Evolutionary conservation across 2,797 vertebrate species (phyloP).

Genomic region (Myotis daubentonii): DNA sequence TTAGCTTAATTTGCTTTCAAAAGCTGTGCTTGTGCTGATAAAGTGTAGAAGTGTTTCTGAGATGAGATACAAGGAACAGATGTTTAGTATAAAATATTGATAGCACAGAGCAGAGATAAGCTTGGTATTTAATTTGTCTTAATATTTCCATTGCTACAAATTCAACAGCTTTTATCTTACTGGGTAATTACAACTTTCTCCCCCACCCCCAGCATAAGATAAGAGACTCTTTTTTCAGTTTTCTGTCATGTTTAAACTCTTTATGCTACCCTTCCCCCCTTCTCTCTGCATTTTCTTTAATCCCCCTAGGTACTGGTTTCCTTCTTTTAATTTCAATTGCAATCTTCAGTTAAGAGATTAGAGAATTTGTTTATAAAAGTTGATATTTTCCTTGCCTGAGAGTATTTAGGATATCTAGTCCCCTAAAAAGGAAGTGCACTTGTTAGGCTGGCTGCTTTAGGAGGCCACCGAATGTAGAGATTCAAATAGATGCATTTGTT

Average conservation of each 20-base stretch:
- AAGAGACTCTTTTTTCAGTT: constrained; percentile 65
- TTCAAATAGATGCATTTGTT: not conserved
- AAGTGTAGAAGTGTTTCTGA: constrained; percentile 81
- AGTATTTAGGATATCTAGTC: not conserved
- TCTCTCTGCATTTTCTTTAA: not conserved
- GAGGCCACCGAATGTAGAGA: not conserved
- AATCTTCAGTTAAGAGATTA: constrained; percentile 41
- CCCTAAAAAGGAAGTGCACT: not conserved
- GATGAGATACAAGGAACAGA: constrained; percentile 84
- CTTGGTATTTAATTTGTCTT: constrained; percentile 84
- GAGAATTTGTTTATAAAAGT: constrained; percentile 34
- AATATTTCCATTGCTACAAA: constrained; percentile 83
- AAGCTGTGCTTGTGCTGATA: constrained; percentile 82
- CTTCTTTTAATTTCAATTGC: constrained; percentile 63
- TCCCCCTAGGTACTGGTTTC: not conserved
- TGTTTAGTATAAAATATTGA: constrained; percentile 84
- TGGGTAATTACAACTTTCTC: constrained; percentile 76
- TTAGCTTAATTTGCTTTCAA: constrained; percentile 84
- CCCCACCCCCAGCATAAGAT: constrained; percentile 44
- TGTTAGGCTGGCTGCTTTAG: not conserved
- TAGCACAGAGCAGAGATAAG: constrained; percentile 81
- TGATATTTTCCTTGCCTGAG: constrained; percentile 2
- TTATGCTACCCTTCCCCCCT: not conserved
- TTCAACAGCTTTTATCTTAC: constrained; percentile 83
- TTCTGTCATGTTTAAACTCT: constrained; percentile 76